Base-by-base conservation (phyloP, 2,113 vertebrate genomes). In the Calypte anna region DNA sequence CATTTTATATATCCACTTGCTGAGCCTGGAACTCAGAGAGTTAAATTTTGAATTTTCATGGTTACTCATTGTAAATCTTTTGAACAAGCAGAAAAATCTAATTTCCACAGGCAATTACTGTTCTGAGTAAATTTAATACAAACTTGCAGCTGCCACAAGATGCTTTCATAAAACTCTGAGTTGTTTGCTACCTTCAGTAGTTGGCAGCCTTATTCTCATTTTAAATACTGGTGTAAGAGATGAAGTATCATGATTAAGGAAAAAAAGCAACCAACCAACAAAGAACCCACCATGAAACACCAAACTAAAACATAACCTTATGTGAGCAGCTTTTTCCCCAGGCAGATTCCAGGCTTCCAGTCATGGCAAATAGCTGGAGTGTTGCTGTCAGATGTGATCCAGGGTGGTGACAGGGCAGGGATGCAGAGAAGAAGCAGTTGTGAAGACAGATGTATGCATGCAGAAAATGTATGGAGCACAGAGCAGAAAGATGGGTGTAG, bases 61-160 rank as follows among this genome's bases (percentile, higher is more conserved):
- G 72, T 90, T 91, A 59, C 43, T 95, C 31, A 70, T 95, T 5
- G 0, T 63, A 81, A 86, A 70, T 88, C 85, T 88, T 88, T 78
- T 81, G 77, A 97, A 55, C 70, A 91, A 91, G 83, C 87, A 93
- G 62, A 57, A 95, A 89, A 96, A 94, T 90, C 66, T 70, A 77
- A 90, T 97, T 95, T 95, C 70, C 64, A 63, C 86, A 91, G n/a
- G 84, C 87, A 95, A 80, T 95, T 97, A 80, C 84, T 90, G 63
- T 78, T 95, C 55, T 70, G 63, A 93, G 85, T 93, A 90, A 93
- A 90, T 59, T n/a, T 84, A 91, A 84, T 72, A 86, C 51, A 82
- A 94, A 88, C 85, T 92, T 95, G 94, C 93, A 96, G 85, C 79
- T 96, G 93, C 82, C 51, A 40, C 68, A 95, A 85, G 67, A 91